Evolutionary conservation across 2,797 vertebrate species (phyloP), one percentile per base, ranked within the genome.

Genomic region (Rhabdomys pumilio): DNA sequence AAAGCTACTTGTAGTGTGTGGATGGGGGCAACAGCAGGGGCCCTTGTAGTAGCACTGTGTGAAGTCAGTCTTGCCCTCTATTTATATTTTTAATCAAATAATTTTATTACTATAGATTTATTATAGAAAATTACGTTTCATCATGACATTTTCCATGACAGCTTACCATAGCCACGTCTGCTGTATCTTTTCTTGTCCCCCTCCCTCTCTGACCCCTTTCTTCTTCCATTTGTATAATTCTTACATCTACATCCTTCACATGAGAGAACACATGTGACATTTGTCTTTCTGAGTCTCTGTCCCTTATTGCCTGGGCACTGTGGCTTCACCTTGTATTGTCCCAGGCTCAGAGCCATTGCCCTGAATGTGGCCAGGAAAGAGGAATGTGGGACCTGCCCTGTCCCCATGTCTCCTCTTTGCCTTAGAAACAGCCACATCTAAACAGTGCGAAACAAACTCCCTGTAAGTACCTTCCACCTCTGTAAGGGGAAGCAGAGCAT

Each of bases 401-500:
- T n/a, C 69, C 34, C 69, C 24, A 0, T 24, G 53, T 55, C 50
- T 86, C 67, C 31, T 50, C 67, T 75, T n/a, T 85, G 87, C 50
- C 81, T 93, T 82, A 24, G 72, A 57, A 22, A 92, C 41, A 15
- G 77, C 65, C 72, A 53, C 22, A 82, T 63, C 53, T 55, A 50
- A 89, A 92, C 75, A 90, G 12, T 92, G 61, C 8, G 50, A 86
- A 82, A 69, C 12, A 82, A 77, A 59, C 81, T 77, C 17, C 31
- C 82, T 81, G 22, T 34, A 47, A 38, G 47, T 31, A 53, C 53
- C 31, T 95, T 69, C 41, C 20, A 29, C 38, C 38, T 72, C 59
- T 93, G 31, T 41, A 67, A 69, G 69, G 79, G 63, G 61, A 95
- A 96, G 75, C 38, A 69, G 31, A 75, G 19, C 83, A 24, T 72